Evolutionary conservation across 2,888 invertebrate species (phyloP).

Genomic region (Conomelus anceps): DNA sequence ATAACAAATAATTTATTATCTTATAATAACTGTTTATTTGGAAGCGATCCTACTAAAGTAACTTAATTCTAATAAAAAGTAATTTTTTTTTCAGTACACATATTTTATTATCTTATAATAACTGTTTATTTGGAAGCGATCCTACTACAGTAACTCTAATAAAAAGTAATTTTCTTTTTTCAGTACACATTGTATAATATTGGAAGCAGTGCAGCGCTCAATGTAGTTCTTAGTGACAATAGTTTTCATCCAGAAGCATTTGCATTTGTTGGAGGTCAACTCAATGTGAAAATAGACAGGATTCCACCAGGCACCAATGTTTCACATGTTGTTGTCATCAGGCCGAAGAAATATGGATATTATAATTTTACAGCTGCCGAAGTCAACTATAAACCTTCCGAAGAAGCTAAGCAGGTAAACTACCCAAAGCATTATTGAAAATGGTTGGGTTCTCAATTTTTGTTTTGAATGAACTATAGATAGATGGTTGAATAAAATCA

Average conservation of each 20-base stretch:
- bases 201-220: constrained; percentile 82
- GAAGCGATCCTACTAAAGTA: too few species aligned
- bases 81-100: too few species aligned
- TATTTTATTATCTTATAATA: too few species aligned
- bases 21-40: too few species aligned
- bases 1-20: too few species aligned
- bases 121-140: too few species aligned
- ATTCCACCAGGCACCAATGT: constrained; percentile 91
- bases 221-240: constrained; percentile 80
- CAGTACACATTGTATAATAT: constrained; percentile 87
- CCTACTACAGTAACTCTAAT: neutral
- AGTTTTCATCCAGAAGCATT: constrained; percentile 92
- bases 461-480: too few species aligned
- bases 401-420: constrained; percentile 73
- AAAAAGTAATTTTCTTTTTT: constrained; percentile 27
- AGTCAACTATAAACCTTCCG: constrained; percentile 77
- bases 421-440: too few species aligned
- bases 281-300: constrained; percentile 74
- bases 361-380: constrained; percentile 97
- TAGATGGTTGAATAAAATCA: too few species aligned
- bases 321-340: constrained; percentile 85
- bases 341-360: constrained; percentile 84
- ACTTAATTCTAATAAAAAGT: too few species aligned
- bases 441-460: neutral
- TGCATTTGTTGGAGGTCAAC: constrained; percentile 78